A percentile compares a stretch with the other conserved stretches of the same genome.
These are phyloP conservation scores for Onychostoma macrolepis DNA, from an alignment of 2,113 vertebrate genomes.

Conservation along the genomic window DNA sequence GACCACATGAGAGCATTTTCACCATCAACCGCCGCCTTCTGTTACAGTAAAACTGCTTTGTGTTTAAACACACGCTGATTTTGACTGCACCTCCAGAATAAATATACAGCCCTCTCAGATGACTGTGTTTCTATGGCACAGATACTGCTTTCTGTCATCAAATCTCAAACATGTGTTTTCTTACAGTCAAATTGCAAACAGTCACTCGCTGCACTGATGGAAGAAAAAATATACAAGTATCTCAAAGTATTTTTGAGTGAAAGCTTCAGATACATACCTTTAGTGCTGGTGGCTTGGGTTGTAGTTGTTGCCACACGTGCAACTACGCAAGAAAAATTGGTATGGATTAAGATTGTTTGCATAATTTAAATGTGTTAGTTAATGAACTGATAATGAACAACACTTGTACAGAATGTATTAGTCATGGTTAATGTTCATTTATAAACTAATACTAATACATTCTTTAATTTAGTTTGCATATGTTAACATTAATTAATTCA, in stretches of 20 bases:
- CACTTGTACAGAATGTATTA: not conserved
- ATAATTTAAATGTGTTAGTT: not conserved
- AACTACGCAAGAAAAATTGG: constrained; percentile 16
- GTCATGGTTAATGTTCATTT: not conserved
- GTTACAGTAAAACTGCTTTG: constrained; percentile 51
- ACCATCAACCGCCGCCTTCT: constrained; percentile 59
- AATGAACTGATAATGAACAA: not conserved
- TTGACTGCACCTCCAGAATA: not conserved
- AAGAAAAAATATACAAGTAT: not conserved
- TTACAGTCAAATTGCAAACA: not conserved
- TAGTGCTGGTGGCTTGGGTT: not conserved
- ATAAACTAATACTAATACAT: not conserved
- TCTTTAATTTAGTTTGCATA: not conserved
- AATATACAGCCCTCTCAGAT: constrained; percentile 12
- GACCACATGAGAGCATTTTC: constrained; percentile 58
- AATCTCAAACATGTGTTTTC: not conserved
- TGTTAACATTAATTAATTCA: not conserved
- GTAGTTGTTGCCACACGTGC: not conserved
- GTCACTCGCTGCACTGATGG: not conserved
- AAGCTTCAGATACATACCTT: constrained; percentile 39
- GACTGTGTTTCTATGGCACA: not conserved
- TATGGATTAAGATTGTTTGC: not conserved
- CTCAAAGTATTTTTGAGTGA: not conserved
- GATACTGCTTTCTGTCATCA: not conserved
- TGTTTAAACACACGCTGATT: constrained; percentile 32